Base-by-base conservation (phyloP, 2,888 invertebrate genomes). In the Eumacrocentrus americanus region DNA sequence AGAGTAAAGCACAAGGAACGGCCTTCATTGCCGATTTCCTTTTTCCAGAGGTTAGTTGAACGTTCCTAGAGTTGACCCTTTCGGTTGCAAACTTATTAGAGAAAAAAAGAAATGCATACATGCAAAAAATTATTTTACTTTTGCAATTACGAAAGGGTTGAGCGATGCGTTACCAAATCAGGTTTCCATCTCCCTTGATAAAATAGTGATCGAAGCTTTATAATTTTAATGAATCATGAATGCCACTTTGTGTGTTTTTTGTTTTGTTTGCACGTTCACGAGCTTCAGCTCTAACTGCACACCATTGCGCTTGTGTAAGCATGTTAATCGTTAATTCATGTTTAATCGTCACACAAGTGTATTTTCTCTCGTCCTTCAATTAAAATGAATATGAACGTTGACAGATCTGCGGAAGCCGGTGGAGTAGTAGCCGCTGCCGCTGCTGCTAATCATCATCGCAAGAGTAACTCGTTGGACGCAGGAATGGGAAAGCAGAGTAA, bases 391-490 rank as follows among this genome's bases (percentile, higher is more conserved):
- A 56, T 55, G 61, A 58, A 51, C 42, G 59, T 44, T 52, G 29
- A 60, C 60, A 81, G 81, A 71, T 74, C 80, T 47, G 72, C 70
- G 22, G 81, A 80, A 59, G 65, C 74, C 1, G 72, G 79, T 52
- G 72, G 71, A 18, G 76, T 73, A 60, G 71, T 73, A 47, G 72
- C 73, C 52, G 70, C 73, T 14, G 68, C 70, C 55, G 70, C 73
- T 14, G 68, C 70, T 57, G 74, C 74, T 35, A 85, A 85, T 70
- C 82, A 85, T 71, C 91, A 92, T 74, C 87, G 92, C 61, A 93
- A 93, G 82, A 91, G 92, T 11, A 93, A 93, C 75, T 92, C 93
- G 7, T 82, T 93, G 34, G 93, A 93, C 80, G 91, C 91, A 66
- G 82, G 89, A 50, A 83, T 81, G 64, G 81, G 76, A 64, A 83